Base-by-base conservation (phyloP, 92 coral and sea anemone genomes). In the Umimayanthus chanpuru region DNA sequence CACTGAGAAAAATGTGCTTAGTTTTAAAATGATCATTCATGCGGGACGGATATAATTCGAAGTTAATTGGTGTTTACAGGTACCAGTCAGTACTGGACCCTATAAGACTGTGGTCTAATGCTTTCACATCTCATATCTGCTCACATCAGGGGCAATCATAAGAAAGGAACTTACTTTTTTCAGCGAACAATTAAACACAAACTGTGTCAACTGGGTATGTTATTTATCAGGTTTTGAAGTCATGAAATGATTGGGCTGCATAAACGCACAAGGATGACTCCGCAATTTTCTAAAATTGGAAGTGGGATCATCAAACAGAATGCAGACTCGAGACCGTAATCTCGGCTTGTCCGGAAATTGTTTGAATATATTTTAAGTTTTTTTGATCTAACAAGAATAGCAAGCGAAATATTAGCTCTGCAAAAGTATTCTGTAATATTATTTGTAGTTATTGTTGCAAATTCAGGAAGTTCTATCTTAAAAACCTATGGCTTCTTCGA, bases 61-160 rank as follows among this genome's bases (percentile, higher is more conserved):
- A 83, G 9, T 41, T 70, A 83, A 83, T 83, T 43, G 77, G 77
- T 40, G 5, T 5, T 43, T 70, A 11, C 87, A 3, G 87, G 87
- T 83, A 83, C 87, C 87, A 26, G 78, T 68, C 12, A 38, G 12
- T 25, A 15, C 39, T 25, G 26, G 47, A 50, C 55, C 78, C 15
- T 29, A 78, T 6, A 49, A 70, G n/a, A 70, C 73, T 67, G 41
- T n/a, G 14, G 64, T 44, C 43, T 26, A 26, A 68, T 66, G 43
- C 15, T 68, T 82, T 47, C 41, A 68, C 41, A 47, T 26, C 26
- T 26, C 40, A 4, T 82, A 55, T 28, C 25, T 16, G 73, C 56
- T 7, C 15, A 30, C 9, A 39, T 44, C 14, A 65, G 41, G 29
- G 50, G 86, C 15, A 49, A 79, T 12, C 23, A 32, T 15, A 3